Percentiles rank a stretch among this genome's conserved stretches.
Evolutionary conservation across 2,113 vertebrate species (phyloP).

Genomic region (Tachuris rubrigastra): DNA sequence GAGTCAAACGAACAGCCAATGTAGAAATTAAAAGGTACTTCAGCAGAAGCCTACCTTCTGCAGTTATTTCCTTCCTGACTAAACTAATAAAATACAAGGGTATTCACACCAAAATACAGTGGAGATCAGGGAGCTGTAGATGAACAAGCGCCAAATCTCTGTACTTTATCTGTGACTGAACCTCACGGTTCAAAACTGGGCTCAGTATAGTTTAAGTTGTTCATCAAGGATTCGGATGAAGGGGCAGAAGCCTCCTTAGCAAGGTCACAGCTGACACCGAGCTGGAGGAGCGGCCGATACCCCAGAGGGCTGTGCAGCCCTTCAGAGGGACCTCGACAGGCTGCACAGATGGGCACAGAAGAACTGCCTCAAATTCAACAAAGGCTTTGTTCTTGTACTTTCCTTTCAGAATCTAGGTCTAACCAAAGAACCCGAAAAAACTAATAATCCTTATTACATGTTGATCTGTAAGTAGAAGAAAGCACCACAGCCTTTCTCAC

Average conservation of each 20-base stretch:
- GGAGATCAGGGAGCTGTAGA: not conserved
- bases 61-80: not conserved
- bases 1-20: not conserved
- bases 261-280: rapidly evolving
- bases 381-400: not conserved
- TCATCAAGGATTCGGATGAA: not conserved
- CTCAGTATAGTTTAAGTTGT: not conserved
- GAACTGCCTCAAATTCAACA: not conserved
- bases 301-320: not conserved
- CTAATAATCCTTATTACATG: not conserved
- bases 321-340: not conserved
- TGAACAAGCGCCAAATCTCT: not conserved
- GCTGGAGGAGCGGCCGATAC: not conserved
- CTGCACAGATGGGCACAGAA: not conserved
- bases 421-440: not conserved
- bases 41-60: not conserved
- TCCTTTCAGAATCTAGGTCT: not conserved
- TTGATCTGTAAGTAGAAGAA: not conserved
- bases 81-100: not conserved
- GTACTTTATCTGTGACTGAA: not conserved
- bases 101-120: not conserved
- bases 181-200: not conserved
- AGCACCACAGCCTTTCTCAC: not conserved
- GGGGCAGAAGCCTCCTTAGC: not conserved
- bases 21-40: not conserved